Evolutionary conservation across 2,888 invertebrate species (phyloP).

Genomic region (Microdon myrmicae): DNA sequence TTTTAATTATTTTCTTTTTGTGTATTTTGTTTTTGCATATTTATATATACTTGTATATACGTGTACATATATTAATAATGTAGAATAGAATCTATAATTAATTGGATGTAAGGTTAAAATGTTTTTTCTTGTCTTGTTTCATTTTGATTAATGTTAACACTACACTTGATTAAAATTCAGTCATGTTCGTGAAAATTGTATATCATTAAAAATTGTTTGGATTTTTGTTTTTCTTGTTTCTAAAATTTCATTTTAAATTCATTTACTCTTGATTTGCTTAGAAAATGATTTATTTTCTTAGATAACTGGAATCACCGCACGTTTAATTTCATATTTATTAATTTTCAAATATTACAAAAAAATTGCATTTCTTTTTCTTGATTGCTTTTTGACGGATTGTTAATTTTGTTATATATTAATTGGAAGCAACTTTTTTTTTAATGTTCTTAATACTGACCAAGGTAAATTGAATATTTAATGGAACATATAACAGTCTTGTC

Average conservation of each 20-base stretch:
- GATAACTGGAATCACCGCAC: slow-evolving; percentile 38
- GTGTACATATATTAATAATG: slow-evolving; percentile 21
- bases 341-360: slow-evolving; percentile 11
- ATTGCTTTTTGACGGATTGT: slow-evolving; percentile 43
- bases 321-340: slow-evolving; percentile 26
- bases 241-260: slow-evolving; percentile 2
- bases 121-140: slow-evolving; percentile 25
- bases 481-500: neutral
- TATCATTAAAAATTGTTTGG: slow-evolving; percentile 1
- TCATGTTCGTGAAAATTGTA: slow-evolving; percentile 43
- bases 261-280: neutral
- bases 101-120: slow-evolving; percentile 26
- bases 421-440: slow-evolving; percentile 38
- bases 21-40: slow-evolving; percentile 4
- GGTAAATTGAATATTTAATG: neutral
- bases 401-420: slow-evolving; percentile 14
- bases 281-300: slow-evolving; percentile 17
- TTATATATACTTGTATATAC: slow-evolving; percentile 9
- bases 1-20: slow-evolving; percentile 3
- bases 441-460: neutral
- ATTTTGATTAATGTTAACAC: slow-evolving; percentile 44
- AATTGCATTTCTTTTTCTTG: slow-evolving; percentile 29
- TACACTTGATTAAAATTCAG: slow-evolving; percentile 47
- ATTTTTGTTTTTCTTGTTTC: slow-evolving; percentile 10
- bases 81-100: slow-evolving; percentile 38